Conservation (phyloP, 2,888 invertebrate genomes). For the Eucriotettix oculatus region DNA sequence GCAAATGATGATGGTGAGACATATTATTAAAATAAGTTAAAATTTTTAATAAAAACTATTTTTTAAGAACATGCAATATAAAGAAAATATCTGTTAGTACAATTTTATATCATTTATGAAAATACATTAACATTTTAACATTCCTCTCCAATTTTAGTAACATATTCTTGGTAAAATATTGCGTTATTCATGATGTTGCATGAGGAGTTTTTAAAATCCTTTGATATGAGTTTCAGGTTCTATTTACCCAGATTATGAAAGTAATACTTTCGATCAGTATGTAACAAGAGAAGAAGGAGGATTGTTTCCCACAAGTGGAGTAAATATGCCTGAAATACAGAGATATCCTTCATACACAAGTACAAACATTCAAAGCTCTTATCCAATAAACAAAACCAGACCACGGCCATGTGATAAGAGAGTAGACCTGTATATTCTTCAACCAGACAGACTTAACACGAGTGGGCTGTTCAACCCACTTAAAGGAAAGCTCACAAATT, state of each 20-base stretch:
- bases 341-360: conserved; percentile 6
- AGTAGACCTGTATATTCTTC: conserved; percentile 70
- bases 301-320: background rate
- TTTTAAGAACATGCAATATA: background rate
- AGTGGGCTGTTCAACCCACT: conserved; percentile 65
- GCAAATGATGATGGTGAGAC: conserved; percentile 33
- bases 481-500: conserved; percentile 77
- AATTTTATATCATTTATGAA: background rate
- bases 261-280: conserved; percentile 7
- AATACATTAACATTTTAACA: background rate
- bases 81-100: background rate
- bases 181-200: too few relatives aligned
- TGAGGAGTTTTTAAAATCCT: too few relatives aligned
- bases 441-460: conserved; percentile 62
- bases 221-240: background rate
- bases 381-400: conserved; percentile 12
- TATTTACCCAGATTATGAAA: conserved; percentile 16
- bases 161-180: too few relatives aligned
- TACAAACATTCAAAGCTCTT: conserved; percentile 8
- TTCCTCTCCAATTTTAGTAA: background rate
- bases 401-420: conserved; percentile 68
- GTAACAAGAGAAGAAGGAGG: conserved; percentile 4
- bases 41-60: too few relatives aligned
- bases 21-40: background rate
- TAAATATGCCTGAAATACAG: background rate